A percentile compares a stretch with the other conserved stretches of the same genome.
Evolutionary conservation across 2,888 invertebrate species (phyloP).

Genomic region (Fabriciana adippe): DNA sequence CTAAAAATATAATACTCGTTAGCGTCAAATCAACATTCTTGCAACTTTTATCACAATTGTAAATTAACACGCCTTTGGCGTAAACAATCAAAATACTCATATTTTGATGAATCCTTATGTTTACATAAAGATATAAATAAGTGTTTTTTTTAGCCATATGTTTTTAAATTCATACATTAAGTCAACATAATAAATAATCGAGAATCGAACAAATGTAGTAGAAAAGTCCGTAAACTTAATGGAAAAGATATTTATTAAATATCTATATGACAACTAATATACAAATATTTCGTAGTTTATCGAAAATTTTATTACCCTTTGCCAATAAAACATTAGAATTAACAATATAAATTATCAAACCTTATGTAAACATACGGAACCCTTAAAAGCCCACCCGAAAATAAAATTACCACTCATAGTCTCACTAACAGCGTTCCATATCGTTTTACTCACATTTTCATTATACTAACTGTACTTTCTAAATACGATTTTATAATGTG

Average conservation of each 20-base stretch:
- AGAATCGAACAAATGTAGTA: too few relatives aligned
- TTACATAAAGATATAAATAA: background rate
- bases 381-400: constrained; percentile 50
- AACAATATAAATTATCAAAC: constrained; percentile 18
- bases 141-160: background rate
- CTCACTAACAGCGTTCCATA: constrained; percentile 63
- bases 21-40: constrained; percentile 49
- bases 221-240: too few relatives aligned
- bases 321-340: background rate
- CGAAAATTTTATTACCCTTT: too few relatives aligned
- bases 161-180: background rate
- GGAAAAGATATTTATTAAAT: too few relatives aligned
- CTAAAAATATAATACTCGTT: constrained; percentile 45
- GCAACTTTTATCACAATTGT: constrained; percentile 65
- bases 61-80: constrained; percentile 73
- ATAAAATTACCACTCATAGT: constrained; percentile 52
- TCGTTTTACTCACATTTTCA: constrained; percentile 53
- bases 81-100: constrained; percentile 38
- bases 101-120: constrained; percentile 9
- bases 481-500: constrained; percentile 81
- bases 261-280: too few relatives aligned
- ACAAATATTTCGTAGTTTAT: too few relatives aligned
- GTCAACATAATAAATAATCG: too few relatives aligned
- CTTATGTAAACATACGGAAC: constrained; percentile 47
- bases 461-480: constrained; percentile 73